Percentiles rank a stretch among this genome's conserved stretches.
phyloP scores from a whole-genome alignment of 2,797 vertebrate genomes.

The Rhinatrema bivittatum region DNA sequence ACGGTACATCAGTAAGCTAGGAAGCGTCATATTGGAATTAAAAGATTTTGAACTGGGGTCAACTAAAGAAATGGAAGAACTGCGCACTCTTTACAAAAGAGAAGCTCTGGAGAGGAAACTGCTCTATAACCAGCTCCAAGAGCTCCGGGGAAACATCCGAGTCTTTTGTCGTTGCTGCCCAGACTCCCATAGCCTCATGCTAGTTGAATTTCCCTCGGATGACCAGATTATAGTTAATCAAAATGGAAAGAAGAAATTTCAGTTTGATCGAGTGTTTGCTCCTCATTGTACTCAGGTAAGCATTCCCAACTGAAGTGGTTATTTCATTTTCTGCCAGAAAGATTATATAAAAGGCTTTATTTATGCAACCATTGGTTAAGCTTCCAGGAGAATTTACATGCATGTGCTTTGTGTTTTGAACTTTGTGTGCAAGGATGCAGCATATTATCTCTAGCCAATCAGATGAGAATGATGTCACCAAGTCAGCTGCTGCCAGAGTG shows the following conservation, averaged over 20 bases:
- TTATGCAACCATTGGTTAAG: too few species aligned
- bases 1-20: constrained; percentile 28
- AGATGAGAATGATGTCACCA: too few species aligned
- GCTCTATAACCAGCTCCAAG: constrained; percentile 49
- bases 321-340: too few species aligned
- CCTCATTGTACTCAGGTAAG: constrained; percentile 48
- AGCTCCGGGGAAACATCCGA: constrained; percentile 51
- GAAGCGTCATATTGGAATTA: constrained; percentile 3
- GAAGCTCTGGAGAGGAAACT: constrained; percentile 44
- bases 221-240: constrained; percentile 39
- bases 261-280: constrained; percentile 48
- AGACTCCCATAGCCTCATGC: constrained; percentile 5
- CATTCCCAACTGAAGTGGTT: too few species aligned
- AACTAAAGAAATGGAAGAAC: constrained; percentile 25
- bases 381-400: too few species aligned
- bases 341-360: too few species aligned
- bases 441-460: too few species aligned
- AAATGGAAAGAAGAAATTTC: constrained; percentile 45
- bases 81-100: constrained; percentile 41
- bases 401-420: too few species aligned
- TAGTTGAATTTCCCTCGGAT: constrained; percentile 34
- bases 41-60: constrained; percentile 16
- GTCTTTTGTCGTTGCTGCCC: constrained; percentile 53
- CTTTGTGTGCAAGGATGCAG: too few species aligned
- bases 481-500: too few species aligned